Evolutionary conservation across 2,113 vertebrate species (phyloP).

Genomic region (Antennarius striatus): DNA sequence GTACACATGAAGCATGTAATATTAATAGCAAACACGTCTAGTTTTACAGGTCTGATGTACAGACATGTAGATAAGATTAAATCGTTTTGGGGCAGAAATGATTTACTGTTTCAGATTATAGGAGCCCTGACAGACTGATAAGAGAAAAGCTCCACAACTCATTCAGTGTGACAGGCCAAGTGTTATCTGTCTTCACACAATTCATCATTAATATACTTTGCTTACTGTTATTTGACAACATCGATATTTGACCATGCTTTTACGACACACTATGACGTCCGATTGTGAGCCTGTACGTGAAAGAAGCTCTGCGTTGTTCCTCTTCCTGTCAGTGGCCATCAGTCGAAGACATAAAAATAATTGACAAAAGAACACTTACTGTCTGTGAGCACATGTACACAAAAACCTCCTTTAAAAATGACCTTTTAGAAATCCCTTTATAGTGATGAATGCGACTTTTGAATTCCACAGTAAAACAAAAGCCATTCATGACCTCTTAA

Average conservation of each 20-base stretch:
- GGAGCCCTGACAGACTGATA: conserved; percentile 12
- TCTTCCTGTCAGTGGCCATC: conserved; percentile 13
- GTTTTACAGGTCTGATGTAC: conserved; percentile 35
- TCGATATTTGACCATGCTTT: conserved; percentile 41
- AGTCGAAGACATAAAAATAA: conserved; percentile 17
- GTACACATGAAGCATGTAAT: conserved; percentile 32
- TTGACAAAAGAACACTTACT: background rate
- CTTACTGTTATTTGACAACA: conserved; percentile 52
- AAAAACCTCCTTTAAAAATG: background rate
- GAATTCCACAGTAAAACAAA: background rate
- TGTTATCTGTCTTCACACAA: conserved; percentile 33
- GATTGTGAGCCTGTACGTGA: conserved; percentile 17
- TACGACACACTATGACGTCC: conserved; percentile 45
- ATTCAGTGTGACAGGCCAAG: conserved; percentile 15
- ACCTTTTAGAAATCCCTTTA: too few relatives aligned
- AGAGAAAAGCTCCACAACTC: conserved; percentile 15
- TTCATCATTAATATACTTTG: conserved; percentile 43
- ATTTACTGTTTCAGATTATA: conserved; percentile 21
- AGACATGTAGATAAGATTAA: conserved; percentile 14
- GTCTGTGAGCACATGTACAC: background rate
- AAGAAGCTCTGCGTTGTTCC: conserved; percentile 20
- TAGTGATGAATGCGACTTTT: too few relatives aligned
- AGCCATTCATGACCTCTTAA: background rate
- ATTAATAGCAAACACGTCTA: conserved; percentile 42
- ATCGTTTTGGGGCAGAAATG: conserved; percentile 21